Evolutionary conservation across 1,140 invertebrate species (phyloP), one percentile per base, ranked within the genome.

Genomic region (Drosophila aff.): DNA sequence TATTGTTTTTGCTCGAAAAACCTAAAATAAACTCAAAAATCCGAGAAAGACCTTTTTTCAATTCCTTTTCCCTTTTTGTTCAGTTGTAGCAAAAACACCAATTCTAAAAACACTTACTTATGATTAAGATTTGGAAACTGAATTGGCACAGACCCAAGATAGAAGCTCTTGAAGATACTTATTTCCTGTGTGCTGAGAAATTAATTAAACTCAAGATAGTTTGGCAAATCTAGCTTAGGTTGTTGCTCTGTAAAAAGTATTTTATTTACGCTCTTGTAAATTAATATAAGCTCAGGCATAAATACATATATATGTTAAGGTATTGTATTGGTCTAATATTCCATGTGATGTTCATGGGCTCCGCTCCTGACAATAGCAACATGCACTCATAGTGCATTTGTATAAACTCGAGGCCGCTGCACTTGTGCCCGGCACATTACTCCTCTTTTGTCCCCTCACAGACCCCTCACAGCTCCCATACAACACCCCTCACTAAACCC

Each of bases 301-400:
- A 52, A 15, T 40, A 21, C 10, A 41, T 28, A 21, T 15, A 41
- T 28, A 11, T 31, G 10, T 46, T 13, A 33, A n/a, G 15, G 21
- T 36, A n/a, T 8, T 9, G 5, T 5, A 0, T 21, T 26, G 5
- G 60, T 21, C 49, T 9, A 16, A 64, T 75, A 64, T 64, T 15
- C 59, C 59, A 26, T 2, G 0, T 11, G 1, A 38, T 18, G 15
- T 33, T 9, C 11, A 50, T 21, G 18, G 44, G 8, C 43, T 28
- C 63, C n/a, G 18, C 21, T 52, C 15, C 49, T 67, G 63, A 77
- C 74, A 86, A 86, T 76, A 71, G 75, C 79, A 84, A 81, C 82
- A 86, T 79, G 82, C 82, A 79, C 75, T 87, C 79, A 61, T 67
- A 79, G 80, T 89, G 81, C 84, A 89, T 87, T 87, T 81, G 84